Conservation (phyloP, 2,113 vertebrate species). For the Scomber scombrus region DNA sequence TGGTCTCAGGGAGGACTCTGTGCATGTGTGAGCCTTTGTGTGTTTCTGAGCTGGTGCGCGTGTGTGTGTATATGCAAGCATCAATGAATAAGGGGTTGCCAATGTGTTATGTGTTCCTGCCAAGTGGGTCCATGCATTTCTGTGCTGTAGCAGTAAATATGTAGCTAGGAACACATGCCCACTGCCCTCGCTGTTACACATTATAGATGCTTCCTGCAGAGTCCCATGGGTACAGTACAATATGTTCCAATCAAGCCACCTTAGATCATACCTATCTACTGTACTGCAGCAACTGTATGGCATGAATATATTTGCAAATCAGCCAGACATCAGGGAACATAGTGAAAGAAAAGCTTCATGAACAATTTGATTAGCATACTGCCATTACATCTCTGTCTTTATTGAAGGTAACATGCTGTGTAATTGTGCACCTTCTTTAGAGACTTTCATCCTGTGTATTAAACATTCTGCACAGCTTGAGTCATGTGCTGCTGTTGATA, state of each 20-base stretch:
- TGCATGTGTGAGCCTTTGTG: constrained; percentile 55
- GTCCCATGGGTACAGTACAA: constrained; percentile 60
- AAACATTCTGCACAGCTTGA: constrained; percentile 37
- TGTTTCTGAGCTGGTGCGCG: constrained; percentile 29
- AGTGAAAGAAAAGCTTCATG: constrained; percentile 37
- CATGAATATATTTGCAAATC: constrained; percentile 48
- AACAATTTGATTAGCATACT: constrained; percentile 59
- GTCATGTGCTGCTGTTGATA: constrained; percentile 14
- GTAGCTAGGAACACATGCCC: constrained; percentile 46
- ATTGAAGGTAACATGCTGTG: constrained; percentile 48
- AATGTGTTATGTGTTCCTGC: constrained; percentile 36
- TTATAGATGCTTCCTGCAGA: constrained; percentile 63
- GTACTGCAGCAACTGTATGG: constrained; percentile 15
- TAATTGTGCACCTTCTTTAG: constrained; percentile 51
- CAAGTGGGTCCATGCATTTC: constrained; percentile 50
- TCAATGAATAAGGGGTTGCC: constrained; percentile 43
- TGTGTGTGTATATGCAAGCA: constrained; percentile 10
- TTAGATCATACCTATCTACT: constrained; percentile 63
- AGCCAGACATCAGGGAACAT: constrained; percentile 52
- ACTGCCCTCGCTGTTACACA: constrained; percentile 40
- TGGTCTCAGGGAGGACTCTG: constrained; percentile 64
- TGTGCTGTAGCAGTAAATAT: constrained; percentile 41
- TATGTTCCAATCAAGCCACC: constrained; percentile 64
- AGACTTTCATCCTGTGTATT: constrained; percentile 31
- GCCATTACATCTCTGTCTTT: constrained; percentile 44